Evolutionary conservation across 2,888 invertebrate genomes (phyloP), one percentile per base, ranked within the genome.

Genomic region (Xanthorhoe designata): DNA sequence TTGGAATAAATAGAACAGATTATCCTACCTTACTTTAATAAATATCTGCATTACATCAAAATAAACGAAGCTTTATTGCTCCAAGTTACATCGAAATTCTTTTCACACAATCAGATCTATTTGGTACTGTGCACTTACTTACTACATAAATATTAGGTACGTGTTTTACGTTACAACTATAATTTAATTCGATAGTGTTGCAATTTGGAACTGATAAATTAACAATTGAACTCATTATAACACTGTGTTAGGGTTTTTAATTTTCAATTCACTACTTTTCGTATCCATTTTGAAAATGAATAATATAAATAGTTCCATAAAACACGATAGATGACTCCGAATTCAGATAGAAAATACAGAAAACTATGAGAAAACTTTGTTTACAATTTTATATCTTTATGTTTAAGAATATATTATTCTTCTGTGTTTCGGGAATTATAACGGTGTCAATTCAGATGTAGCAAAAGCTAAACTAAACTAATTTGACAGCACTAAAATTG

Each of bases 31-130:
- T 73, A 67, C 4, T 68, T 71, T 73, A 75, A 71, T 68, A 61
- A 68, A 61, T 64, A 60, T 60, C 47, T 61, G 75, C 70, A 61
- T 76, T 52, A 79, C 69, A 74, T 60, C 56, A 61, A 70, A 76
- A 75, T 75, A 75, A 77, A 74, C 67, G 80, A 85, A 86, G 85
- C 85, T 50, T 80, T 82, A 84, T 82, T 83, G 85, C 84, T 84
- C 78, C 84, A 65, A 61, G 76, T 82, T 81, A 70, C 77, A 75
- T 78, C 72, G 75, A 79, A 78, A 80, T 78, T 81, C 75, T 71
- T 76, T 75, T 77, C 75, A 78, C 77, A 76, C 76, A 76, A 75
- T 85, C 86, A 87, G 86, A 87, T 87, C 86, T 85, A 81, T 81
- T 77, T 76, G 61, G 64, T 74, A 73, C 69, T 75, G 75, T 75